phyloP scores from a whole-genome alignment of 2,113 vertebrate genomes.

The Hemiprocne comata region DNA sequence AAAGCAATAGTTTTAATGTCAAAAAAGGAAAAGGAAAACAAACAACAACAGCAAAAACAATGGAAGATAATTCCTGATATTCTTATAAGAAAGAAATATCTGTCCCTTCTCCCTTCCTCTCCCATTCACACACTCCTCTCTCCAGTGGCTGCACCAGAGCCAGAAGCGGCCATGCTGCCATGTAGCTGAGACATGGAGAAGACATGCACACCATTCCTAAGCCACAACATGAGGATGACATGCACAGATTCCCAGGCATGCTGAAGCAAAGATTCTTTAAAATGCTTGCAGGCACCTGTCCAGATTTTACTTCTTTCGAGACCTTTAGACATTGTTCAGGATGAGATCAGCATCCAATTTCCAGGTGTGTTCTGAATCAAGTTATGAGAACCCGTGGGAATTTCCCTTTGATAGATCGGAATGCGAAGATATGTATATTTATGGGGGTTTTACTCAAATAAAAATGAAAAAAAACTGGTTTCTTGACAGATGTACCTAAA shows the following conservation, averaged over 20 bases:
- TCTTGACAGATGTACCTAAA: not conserved
- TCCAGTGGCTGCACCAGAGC: not conserved
- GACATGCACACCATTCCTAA: accelerated
- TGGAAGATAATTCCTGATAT: not conserved
- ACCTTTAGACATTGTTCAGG: not conserved
- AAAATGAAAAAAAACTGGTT: not conserved
- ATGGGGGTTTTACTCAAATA: not conserved
- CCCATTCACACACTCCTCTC: not conserved
- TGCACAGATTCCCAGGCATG: not conserved
- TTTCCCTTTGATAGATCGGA: not conserved
- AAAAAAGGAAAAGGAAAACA: not conserved
- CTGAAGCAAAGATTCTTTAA: not conserved
- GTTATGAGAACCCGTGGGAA: not conserved
- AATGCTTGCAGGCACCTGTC: not conserved
- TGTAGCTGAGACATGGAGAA: not conserved
- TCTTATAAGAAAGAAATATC: not conserved
- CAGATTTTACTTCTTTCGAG: not conserved
- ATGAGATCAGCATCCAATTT: not conserved
- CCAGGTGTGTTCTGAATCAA: not conserved
- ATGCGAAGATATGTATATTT: not conserved
- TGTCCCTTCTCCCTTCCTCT: not conserved
- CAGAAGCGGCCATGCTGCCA: not conserved
- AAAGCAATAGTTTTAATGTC: not conserved
- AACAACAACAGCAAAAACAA: not conserved
- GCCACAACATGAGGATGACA: accelerated